Percentiles rank a stretch among this genome's conserved stretches.
phyloP scores from a whole-genome alignment of 2,113 vertebrate species.

The Eolophus roseicapilla region DNA sequence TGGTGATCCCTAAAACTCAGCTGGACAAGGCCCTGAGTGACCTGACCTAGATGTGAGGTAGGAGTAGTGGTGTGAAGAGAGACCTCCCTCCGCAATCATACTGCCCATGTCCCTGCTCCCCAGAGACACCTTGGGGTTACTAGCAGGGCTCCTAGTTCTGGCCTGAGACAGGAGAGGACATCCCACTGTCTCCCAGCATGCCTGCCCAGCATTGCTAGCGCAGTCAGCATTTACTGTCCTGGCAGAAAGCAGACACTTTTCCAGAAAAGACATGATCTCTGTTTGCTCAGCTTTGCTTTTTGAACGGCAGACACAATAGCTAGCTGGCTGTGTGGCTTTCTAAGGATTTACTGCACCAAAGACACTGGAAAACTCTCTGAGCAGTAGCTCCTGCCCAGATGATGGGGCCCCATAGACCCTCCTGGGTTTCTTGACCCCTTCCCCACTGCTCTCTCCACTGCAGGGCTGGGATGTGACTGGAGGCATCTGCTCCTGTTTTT shows the following conservation, averaged over 20 bases:
- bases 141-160: neutral
- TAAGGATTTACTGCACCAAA: neutral
- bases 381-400: neutral
- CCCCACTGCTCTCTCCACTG: neutral
- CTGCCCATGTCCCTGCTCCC: neutral
- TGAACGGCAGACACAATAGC: neutral
- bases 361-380: neutral
- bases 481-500: neutral
- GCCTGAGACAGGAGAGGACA: neutral
- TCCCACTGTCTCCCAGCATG: neutral
- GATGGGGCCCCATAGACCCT: neutral
- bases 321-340: neutral
- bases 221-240: neutral
- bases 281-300: constrained; percentile 6
- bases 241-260: neutral
- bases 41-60: neutral
- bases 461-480: neutral
- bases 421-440: neutral
- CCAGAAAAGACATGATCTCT: constrained; percentile 10
- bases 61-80: neutral
- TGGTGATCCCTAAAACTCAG: neutral
- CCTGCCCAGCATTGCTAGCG: neutral
- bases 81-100: neutral
- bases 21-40: neutral
- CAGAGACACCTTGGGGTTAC: neutral